These are phyloP conservation scores for Xiphydria camelus DNA, from an alignment of 2,888 invertebrate species.

Conservation along the genomic window DNA sequence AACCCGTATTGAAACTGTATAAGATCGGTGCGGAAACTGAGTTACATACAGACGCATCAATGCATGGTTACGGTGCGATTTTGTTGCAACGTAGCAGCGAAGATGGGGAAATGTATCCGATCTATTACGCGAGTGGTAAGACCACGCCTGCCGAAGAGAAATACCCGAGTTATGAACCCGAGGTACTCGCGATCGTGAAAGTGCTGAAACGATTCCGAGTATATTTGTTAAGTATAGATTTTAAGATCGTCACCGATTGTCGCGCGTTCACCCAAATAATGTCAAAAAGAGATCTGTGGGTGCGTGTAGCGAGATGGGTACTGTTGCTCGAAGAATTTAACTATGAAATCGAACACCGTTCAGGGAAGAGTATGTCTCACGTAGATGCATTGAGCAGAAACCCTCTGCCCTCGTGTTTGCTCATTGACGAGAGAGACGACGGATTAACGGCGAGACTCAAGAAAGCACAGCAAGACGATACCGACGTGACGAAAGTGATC, in stretches of 20 bases:
- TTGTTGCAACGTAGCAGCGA: slow-evolving; percentile 11
- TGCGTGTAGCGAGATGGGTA: slow-evolving; percentile 18
- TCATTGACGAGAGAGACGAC: too few species aligned
- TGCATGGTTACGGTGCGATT: slow-evolving; percentile 1
- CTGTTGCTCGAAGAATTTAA: slow-evolving; percentile 17
- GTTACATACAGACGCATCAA: slow-evolving; percentile 7
- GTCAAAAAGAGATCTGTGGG: slow-evolving; percentile 13
- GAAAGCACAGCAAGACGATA: too few species aligned
- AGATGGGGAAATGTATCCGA: slow-evolving; percentile 12
- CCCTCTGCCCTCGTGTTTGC: too few species aligned
- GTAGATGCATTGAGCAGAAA: slow-evolving; percentile 17
- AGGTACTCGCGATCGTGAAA: slow-evolving; percentile 16
- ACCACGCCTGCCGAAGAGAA: slow-evolving; percentile 13
- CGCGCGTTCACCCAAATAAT: slow-evolving; percentile 14
- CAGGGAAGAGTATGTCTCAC: slow-evolving; percentile 16
- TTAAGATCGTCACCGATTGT: slow-evolving; percentile 22
- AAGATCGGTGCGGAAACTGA: too few species aligned
- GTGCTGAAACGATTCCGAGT: slow-evolving; percentile 11
- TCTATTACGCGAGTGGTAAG: slow-evolving; percentile 14
- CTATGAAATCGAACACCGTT: slow-evolving; percentile 18
- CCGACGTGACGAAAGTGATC: too few species aligned
- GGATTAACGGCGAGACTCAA: too few species aligned
- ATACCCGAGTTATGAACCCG: slow-evolving; percentile 15
- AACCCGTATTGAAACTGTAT: too few species aligned
- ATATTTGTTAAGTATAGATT: slow-evolving; percentile 15